These are phyloP conservation scores for Theretra japonica DNA, from an alignment of 2,888 invertebrate species.

Conservation along the genomic window DNA sequence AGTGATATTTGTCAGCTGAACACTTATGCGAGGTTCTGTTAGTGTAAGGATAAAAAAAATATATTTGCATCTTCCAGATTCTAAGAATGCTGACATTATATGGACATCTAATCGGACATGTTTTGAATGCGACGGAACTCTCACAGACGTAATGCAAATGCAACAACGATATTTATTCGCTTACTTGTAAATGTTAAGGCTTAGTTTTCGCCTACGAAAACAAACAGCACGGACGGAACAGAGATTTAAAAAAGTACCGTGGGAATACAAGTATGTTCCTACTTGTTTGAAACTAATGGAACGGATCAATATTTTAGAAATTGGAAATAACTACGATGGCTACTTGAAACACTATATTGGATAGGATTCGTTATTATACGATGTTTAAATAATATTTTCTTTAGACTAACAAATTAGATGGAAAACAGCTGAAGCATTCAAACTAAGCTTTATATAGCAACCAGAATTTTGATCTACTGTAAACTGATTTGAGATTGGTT, in stretches of 20 bases:
- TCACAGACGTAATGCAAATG: background rate
- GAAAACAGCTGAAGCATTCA: background rate
- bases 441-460: background rate
- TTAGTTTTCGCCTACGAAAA: background rate
- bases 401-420: too few relatives aligned
- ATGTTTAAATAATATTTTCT: too few relatives aligned
- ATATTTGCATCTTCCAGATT: background rate
- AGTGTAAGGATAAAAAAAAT: background rate
- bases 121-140: background rate
- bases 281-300: background rate
- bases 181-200: too few relatives aligned
- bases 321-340: background rate
- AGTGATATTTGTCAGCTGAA: background rate
- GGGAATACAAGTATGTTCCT: background rate
- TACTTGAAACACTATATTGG: background rate
- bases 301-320: background rate
- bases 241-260: background rate
- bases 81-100: constrained; percentile 10
- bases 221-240: background rate
- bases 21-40: background rate
- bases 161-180: background rate
- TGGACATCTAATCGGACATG: background rate
- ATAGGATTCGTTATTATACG: background rate
- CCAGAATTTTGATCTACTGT: background rate
- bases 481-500: background rate